These are phyloP conservation scores for Physeter macrocephalus DNA, from an alignment of 2,113 vertebrate genomes.

Conservation along the genomic window DNA sequence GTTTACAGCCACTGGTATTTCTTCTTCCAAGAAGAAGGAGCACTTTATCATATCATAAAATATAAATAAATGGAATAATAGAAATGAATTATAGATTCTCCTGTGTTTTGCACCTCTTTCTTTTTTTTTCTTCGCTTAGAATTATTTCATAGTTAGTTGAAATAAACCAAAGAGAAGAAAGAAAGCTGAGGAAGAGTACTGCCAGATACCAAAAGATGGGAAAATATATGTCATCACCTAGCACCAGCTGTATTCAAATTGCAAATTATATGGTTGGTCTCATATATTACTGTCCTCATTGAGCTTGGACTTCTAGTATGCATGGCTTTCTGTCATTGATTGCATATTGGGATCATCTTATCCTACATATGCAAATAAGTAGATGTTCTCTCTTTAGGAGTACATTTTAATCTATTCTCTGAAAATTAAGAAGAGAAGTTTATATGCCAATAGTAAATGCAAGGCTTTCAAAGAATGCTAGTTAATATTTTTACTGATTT, in stretches of 20 bases:
- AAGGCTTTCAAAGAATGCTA: not conserved
- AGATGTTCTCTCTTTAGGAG: not conserved
- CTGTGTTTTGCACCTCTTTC: not conserved
- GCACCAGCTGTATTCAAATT: not conserved
- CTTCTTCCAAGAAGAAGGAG: not conserved
- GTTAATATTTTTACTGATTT: not conserved
- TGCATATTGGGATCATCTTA: not conserved
- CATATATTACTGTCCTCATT: no score
- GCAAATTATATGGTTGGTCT: not conserved
- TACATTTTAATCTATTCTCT: not conserved
- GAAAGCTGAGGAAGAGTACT: not conserved
- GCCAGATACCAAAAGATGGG: no score
- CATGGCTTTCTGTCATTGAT: not conserved
- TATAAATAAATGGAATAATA: not conserved
- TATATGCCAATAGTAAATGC: not conserved
- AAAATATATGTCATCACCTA: not conserved
- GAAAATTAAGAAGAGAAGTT: not conserved
- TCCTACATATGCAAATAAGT: not conserved
- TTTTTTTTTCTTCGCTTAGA: not conserved
- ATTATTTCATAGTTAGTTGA: not conserved
- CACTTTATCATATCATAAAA: not conserved
- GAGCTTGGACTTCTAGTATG: not conserved
- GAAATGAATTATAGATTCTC: not conserved
- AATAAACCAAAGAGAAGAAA: not conserved
- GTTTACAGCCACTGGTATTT: not conserved